Conservation (phyloP, 2,888 invertebrate genomes). For the Callimorpha dominula region DNA sequence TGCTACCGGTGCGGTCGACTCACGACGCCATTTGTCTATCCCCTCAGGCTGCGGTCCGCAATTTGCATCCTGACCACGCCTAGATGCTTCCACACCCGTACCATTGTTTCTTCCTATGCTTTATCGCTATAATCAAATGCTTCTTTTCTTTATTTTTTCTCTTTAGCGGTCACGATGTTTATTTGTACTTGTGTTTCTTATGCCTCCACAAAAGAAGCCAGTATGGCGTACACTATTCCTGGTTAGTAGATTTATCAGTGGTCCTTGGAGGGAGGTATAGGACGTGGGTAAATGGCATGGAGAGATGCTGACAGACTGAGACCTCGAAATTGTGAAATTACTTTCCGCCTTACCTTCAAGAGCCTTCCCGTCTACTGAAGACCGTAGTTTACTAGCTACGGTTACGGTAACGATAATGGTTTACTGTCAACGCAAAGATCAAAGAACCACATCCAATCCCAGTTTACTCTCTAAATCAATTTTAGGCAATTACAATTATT, state of each 20-base stretch:
- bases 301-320: background rate
- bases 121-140: constrained; percentile 58
- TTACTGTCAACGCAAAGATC: background rate
- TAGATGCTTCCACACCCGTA: constrained; percentile 76
- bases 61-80: constrained; percentile 83
- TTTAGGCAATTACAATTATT: background rate
- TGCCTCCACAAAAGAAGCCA: background rate
- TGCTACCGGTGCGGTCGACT: constrained; percentile 83
- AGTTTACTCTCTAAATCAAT: background rate
- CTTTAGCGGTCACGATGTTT: constrained; percentile 43
- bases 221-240: background rate
- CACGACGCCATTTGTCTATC: constrained; percentile 82
- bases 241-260: too few relatives aligned
- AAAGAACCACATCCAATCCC: background rate
- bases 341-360: background rate
- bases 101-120: constrained; percentile 66
- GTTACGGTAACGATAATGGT: background rate
- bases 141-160: constrained; percentile 46
- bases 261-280: too few relatives aligned
- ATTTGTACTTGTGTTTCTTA: background rate
- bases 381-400: background rate
- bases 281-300: background rate
- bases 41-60: constrained; percentile 72
- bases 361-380: background rate
- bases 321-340: background rate